These are phyloP conservation scores for Gisinianus flammeolus DNA, from an alignment of 2,888 invertebrate species.

Conservation along the genomic window DNA sequence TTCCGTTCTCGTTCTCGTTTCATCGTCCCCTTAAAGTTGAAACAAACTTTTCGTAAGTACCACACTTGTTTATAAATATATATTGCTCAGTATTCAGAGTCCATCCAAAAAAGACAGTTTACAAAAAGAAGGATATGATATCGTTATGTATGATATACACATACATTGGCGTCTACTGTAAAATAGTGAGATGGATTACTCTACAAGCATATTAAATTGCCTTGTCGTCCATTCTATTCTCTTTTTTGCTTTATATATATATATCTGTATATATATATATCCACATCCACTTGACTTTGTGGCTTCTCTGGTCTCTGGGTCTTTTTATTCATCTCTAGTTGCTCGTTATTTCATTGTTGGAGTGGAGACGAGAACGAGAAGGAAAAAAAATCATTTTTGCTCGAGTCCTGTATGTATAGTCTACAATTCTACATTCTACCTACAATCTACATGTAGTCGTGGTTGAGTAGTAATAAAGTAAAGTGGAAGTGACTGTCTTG, in stretches of 20 bases:
- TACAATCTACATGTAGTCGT: too few relatives aligned
- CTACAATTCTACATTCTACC: background rate
- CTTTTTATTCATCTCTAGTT: background rate
- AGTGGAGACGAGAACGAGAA: background rate
- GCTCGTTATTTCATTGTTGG: too few relatives aligned
- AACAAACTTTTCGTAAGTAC: too few relatives aligned
- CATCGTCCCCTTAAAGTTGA: too few relatives aligned
- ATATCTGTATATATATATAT: too few relatives aligned
- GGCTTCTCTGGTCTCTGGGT: background rate
- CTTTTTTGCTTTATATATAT: too few relatives aligned
- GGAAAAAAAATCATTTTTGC: background rate
- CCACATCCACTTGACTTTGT: too few relatives aligned
- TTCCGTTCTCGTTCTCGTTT: background rate
- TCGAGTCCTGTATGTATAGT: background rate
- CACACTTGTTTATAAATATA: too few relatives aligned
- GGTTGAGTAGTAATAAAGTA: background rate
- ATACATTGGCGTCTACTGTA: too few relatives aligned
- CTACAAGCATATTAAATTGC: conserved; percentile 12
- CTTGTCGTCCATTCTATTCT: background rate
- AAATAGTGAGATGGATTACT: conserved; percentile 1
- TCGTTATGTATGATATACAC: background rate
- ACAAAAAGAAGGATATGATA: too few relatives aligned
- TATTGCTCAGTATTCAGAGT: too few relatives aligned
- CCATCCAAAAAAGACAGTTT: too few relatives aligned
- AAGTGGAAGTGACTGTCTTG: background rate